These are phyloP conservation scores for Campoplex capitator DNA, from an alignment of 2,888 invertebrate genomes.

Conservation along the genomic window DNA sequence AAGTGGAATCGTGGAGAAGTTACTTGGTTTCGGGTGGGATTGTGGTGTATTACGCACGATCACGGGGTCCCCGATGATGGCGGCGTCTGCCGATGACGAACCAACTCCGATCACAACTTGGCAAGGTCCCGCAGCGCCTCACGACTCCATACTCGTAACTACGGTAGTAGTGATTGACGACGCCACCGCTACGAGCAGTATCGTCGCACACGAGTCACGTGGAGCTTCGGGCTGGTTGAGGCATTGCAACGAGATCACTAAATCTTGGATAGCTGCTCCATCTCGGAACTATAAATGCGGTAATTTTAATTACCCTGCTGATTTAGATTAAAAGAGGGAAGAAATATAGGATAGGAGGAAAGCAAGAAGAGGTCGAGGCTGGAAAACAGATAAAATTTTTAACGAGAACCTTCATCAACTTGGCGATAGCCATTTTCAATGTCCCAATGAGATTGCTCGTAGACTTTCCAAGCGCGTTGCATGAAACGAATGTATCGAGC, in stretches of 20 bases:
- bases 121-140: conserved; percentile 64
- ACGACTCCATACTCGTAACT: conserved; percentile 62
- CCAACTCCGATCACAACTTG: conserved; percentile 59
- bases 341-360: background rate
- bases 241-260: conserved; percentile 50
- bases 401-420: background rate
- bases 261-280: conserved; percentile 1
- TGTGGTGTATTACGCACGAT: conserved; percentile 56
- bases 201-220: conserved; percentile 48
- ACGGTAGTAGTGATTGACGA: conserved; percentile 28
- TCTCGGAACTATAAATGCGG: conserved; percentile 12
- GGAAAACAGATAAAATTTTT: background rate
- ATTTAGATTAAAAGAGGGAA: background rate
- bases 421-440: background rate
- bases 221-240: conserved; percentile 47
- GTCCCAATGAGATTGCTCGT: conserved; percentile 12
- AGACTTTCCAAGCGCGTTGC: background rate
- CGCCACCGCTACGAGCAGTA: conserved; percentile 58
- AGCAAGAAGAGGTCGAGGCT: background rate
- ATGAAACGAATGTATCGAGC: background rate
- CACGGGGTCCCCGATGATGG: conserved; percentile 75
- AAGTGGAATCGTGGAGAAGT: conserved; percentile 41
- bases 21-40: conserved; percentile 30
- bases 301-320: background rate
- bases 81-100: conserved; percentile 67